Base-by-base conservation (phyloP, 1,140 invertebrate species). In the Eriocheir sinensis region DNA sequence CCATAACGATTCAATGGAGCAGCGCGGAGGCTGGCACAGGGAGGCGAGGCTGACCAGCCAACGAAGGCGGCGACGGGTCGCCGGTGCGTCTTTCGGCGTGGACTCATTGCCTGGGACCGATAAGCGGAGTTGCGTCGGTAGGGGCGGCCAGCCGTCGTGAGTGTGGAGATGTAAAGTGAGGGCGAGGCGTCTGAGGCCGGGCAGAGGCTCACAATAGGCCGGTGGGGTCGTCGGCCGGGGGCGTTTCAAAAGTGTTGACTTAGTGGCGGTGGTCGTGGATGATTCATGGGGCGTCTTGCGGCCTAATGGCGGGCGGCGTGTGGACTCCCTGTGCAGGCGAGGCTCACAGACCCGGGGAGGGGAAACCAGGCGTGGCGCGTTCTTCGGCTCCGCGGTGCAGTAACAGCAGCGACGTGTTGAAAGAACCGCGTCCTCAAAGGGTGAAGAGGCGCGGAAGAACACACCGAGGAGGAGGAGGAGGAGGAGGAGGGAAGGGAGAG, bases 121-220 rank as follows among this genome's bases (percentile, higher is more conserved):
- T 12, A 72, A 21, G 21, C 12, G 21, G 21, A n/a, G n/a, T n/a
- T n/a, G n/a, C n/a, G 83, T 38, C 36, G 12, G 38, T 36, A 2
- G 36, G 34, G 86, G 38, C 12, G 86, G 86, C n/a, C 36, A 17
- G 83, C 12, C 86, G 83, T 48, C n/a, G n/a, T n/a, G n/a, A n/a
- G n/a, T n/a, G n/a, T n/a, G n/a, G 60, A 72, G 38, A 41, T 41
- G 86, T n/a, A 89, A 48, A n/a, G 86, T 2, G 86, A 89, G 86
- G 86, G n/a, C n/a, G n/a, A 48, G 44, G 86, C 36, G 86, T 44
- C 40, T 36, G 40, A 27, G 27, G 40, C 27, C 86, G 86, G 44
- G 86, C 86, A 32, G 38, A 48, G 44, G 85, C 85, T 41, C 41
- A 48, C 40, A 48, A 89, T 44, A 34, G 44, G 44, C 3, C 38